A percentile compares a stretch with the other conserved stretches of the same genome.
These are phyloP conservation scores for Alcis repandata DNA, from an alignment of 2,888 invertebrate species.

Conservation along the genomic window DNA sequence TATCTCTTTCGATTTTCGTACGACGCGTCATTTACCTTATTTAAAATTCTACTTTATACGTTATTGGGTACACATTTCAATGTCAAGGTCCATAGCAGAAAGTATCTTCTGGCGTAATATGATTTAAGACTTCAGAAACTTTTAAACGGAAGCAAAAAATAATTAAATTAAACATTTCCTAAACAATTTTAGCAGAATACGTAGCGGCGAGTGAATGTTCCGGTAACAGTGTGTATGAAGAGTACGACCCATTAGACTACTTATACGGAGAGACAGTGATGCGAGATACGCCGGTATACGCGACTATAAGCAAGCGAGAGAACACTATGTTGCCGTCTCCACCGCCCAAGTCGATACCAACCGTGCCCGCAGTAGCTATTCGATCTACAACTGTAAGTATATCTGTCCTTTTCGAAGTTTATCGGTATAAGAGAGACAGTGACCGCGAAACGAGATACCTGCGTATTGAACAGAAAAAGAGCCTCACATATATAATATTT, in stretches of 20 bases:
- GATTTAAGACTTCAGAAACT: too few relatives aligned
- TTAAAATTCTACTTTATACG: not conserved
- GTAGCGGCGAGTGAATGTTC: slow-evolving; percentile 76
- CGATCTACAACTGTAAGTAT: slow-evolving; percentile 76
- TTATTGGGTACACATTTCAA: not conserved
- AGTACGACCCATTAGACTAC: slow-evolving; percentile 83
- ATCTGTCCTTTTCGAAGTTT: not conserved
- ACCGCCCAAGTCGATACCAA: slow-evolving; percentile 78
- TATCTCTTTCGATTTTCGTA: too few relatives aligned
- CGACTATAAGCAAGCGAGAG: slow-evolving; percentile 75
- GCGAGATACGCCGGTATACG: slow-evolving; percentile 79
- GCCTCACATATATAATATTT: not conserved
- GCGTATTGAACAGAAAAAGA: not conserved
- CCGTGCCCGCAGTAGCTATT: slow-evolving; percentile 71
- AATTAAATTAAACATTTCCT: not conserved
- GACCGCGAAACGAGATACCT: not conserved
- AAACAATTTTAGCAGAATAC: slow-evolving; percentile 63
- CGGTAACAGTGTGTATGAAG: slow-evolving; percentile 79
- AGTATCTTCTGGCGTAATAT: too few relatives aligned
- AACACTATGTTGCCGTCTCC: slow-evolving; percentile 74
- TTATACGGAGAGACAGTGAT: slow-evolving; percentile 82
- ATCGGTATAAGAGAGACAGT: not conserved
- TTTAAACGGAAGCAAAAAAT: too few relatives aligned
- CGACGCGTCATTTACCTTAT: too few relatives aligned
- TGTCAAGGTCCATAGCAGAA: too few relatives aligned